Base-by-base conservation (phyloP, 1,140 invertebrate species). In the Drosophila nannoptera region DNA sequence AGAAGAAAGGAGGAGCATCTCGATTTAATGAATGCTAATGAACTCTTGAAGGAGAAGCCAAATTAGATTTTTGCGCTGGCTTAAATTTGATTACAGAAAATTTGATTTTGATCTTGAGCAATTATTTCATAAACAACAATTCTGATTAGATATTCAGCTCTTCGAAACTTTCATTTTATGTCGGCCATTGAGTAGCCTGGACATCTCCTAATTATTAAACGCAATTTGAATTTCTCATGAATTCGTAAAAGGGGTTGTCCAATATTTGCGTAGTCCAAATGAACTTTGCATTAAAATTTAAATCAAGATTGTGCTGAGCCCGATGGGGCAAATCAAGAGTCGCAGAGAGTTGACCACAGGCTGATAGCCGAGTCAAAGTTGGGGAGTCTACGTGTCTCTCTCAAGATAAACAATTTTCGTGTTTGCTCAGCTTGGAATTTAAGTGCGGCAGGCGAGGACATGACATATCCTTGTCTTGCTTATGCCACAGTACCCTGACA, bases 401-500 rank as follows among this genome's bases (percentile, higher is more conserved):
- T 74, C 68, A 71, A 74, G 50, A 78, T 72, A 83, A 83, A 83
- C 75, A 82, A 75, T 83, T 82, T 73, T 67, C 66, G 68, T 83
- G 78, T 56, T 52, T 55, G 62, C 48, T 35, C 58, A 43, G n/a
- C 12, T 43, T 54, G 31, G 54, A 55, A 53, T 52, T 81, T 66
- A 22, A 67, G 53, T 38, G 12, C 45, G 55, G 32, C 40, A 55
- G 55, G 36, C 50, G 61, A 46, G 8, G 32, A n/a, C 46, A 40
- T 35, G 48, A 46, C 40, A 64, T 35, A 73, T 59, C 61, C 64
- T 75, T 84, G 73, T 78, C 70, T 78, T 78, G 78, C 66, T 78
- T 78, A 61, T 50, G 72, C 60, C 69, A 72, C 48, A 50, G 54
- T 55, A 54, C 43, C 46, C 77, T 63, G 72, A 49, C 60, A 78